Evolutionary conservation across 2,113 vertebrate species (phyloP), one percentile per base, ranked within the genome.

Genomic region (Nicator chloris): DNA sequence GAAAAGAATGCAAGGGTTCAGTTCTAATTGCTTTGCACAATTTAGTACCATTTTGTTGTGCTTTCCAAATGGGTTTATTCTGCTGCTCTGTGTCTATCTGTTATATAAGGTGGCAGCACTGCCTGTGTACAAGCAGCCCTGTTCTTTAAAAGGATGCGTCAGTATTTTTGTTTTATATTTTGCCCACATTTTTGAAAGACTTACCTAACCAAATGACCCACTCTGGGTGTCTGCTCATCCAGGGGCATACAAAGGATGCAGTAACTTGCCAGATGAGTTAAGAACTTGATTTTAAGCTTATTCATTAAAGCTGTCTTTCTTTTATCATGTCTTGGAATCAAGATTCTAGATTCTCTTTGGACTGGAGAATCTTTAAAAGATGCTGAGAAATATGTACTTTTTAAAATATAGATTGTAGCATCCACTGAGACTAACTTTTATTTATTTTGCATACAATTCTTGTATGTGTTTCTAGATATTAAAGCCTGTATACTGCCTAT

Each of bases 1-100:
- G 57, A 82, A 91, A 93, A 80, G 85, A 96, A 93, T 75, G 76
- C 33, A 70, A 49, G 88, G 2, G 44, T 90, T 92, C 80, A 71
- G 28, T 64, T 90, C 77, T 93, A 84, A 90, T 90, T 88, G 65
- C 71, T 92, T 90, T 92, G 68, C 40, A 82, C 44, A 60, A 35
- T 90, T 86, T 79, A 87, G 69, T 76, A 53, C 70, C 27, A 40
- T 77, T 88, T 85, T 88, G 23, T 68, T 93, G 47, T 6, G 7
- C 45, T 90, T 82, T 66, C 60, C 71, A 86, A 81, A 65, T 47
- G 44, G 9, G 4, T 60, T 85, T 80, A 44, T 83, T 86, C 56
- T 88, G 60, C 63, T 83, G 15, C 16, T 77, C 26, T 44, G 5
- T 0, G 0, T 50, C 2, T 66, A 63, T 73, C 68, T 86, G 26